Percentiles rank a stretch among this genome's conserved stretches.
Conservation (phyloP, 2,797 vertebrate genomes). For the Pangasius mekongensis region DNA sequence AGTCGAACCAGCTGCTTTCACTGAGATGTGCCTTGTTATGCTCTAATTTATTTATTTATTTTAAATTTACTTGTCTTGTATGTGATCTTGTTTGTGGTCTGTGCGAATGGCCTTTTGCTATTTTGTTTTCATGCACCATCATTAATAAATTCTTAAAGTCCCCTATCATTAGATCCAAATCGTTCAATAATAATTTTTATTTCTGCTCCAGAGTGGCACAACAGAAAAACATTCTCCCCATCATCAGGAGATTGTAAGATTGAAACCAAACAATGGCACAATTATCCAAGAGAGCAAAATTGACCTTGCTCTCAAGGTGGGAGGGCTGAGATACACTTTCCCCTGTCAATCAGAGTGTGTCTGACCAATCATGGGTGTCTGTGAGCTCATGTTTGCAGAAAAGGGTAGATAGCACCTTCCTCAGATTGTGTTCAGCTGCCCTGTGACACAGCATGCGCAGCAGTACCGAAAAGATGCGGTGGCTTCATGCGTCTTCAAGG, state of each 20-base stretch:
- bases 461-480: background rate
- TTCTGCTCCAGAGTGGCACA: background rate
- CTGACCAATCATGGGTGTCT: background rate
- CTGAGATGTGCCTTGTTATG: background rate
- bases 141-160: background rate
- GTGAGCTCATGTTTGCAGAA: background rate
- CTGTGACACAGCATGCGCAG: background rate
- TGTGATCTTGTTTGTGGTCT: slow-evolving; percentile 5
- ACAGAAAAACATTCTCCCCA: background rate
- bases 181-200: no score
- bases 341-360: background rate
- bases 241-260: background rate
- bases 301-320: background rate
- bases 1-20: background rate
- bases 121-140: slow-evolving; percentile 22
- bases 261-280: background rate
- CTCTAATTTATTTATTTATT: background rate
- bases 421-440: background rate
- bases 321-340: background rate
- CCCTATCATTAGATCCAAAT: background rate
- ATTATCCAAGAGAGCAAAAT: background rate
- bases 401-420: background rate
- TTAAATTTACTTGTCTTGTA: background rate
- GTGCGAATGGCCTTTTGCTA: slow-evolving; percentile 11
- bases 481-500: background rate